A percentile compares a stretch with the other conserved stretches of the same genome.
phyloP scores from a whole-genome alignment of 2,888 invertebrate species.

The Diarsia dahlii region DNA sequence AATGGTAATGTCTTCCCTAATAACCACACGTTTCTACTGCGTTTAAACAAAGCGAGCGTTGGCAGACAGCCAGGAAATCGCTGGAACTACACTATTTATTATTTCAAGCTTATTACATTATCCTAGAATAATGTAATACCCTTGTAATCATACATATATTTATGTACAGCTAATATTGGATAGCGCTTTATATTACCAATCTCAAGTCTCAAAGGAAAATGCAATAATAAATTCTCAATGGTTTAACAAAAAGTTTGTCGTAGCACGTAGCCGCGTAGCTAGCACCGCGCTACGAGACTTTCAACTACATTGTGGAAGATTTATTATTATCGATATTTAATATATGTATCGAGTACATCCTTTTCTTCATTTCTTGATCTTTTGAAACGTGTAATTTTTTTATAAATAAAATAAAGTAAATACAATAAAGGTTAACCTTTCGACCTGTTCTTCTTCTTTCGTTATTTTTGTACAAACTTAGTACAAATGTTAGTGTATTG shows the following conservation, averaged over 20 bases:
- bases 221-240: conserved; percentile 27
- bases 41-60: conserved; percentile 30
- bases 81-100: conserved; percentile 21
- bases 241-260: conserved; percentile 39
- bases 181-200: not conserved
- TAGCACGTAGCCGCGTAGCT: conserved; percentile 50
- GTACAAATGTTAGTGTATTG: conserved; percentile 10
- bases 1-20: conserved; percentile 49
- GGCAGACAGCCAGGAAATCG: conserved; percentile 26
- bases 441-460: conserved; percentile 1
- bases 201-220: conserved; percentile 11
- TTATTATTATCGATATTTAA: conserved; percentile 8
- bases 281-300: conserved; percentile 36
- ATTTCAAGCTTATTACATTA: conserved; percentile 22
- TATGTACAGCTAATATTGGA: not conserved
- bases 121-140: not conserved
- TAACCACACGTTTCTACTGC: conserved; percentile 27
- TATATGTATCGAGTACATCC: not conserved
- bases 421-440: not conserved
- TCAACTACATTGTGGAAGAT: conserved; percentile 17
- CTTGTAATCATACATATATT: not conserved
- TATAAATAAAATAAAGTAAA: not conserved
- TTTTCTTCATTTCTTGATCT: not conserved
- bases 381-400: not conserved
- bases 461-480: conserved; percentile 14